Evolutionary conservation across 92 coral and sea anemone species (phyloP).

Genomic region (Palythoa caribaeorum): DNA sequence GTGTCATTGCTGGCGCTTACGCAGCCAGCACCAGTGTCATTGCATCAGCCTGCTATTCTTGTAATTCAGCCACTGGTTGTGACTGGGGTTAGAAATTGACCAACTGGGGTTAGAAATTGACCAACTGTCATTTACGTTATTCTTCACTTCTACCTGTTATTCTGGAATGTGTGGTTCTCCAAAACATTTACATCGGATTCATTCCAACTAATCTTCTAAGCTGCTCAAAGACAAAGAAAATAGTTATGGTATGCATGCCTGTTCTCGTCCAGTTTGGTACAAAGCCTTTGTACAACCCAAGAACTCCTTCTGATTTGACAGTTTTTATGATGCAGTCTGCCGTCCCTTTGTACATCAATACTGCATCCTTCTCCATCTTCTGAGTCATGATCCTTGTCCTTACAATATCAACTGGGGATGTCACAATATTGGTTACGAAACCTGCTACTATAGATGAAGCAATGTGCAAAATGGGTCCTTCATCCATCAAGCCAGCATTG

Average conservation of each 20-base stretch:
- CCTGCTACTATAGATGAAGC: conserved; percentile 93
- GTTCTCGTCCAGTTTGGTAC: conserved; percentile 97
- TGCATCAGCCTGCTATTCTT: too few species aligned
- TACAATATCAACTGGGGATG: conserved; percentile 97
- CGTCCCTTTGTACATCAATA: conserved; percentile 83
- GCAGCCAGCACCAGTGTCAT: too few species aligned
- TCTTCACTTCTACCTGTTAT: too few species aligned
- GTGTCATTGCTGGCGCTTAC: too few species aligned
- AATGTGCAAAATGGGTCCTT: conserved; percentile 85
- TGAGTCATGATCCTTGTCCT: conserved; percentile 95
- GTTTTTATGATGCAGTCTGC: conserved; percentile 91
- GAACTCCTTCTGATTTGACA: conserved; percentile 81
- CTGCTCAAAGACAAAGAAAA: conserved; percentile 96
- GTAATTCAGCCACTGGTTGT: too few species aligned
- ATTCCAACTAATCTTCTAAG: conserved; percentile 85
- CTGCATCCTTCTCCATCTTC: conserved; percentile 68
- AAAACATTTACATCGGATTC: conserved; percentile 71
- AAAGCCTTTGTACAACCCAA: conserved; percentile 96
- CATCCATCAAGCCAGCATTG: conserved; percentile 76
- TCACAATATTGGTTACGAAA: conserved; percentile 84
- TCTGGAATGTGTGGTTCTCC: not conserved
- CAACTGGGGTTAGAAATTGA: not conserved
- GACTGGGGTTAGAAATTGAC: too few species aligned
- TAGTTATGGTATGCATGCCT: conserved; percentile 95
- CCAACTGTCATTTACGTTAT: too few species aligned